phyloP scores from a whole-genome alignment of 2,888 invertebrate genomes.

The Euproctis similis region DNA sequence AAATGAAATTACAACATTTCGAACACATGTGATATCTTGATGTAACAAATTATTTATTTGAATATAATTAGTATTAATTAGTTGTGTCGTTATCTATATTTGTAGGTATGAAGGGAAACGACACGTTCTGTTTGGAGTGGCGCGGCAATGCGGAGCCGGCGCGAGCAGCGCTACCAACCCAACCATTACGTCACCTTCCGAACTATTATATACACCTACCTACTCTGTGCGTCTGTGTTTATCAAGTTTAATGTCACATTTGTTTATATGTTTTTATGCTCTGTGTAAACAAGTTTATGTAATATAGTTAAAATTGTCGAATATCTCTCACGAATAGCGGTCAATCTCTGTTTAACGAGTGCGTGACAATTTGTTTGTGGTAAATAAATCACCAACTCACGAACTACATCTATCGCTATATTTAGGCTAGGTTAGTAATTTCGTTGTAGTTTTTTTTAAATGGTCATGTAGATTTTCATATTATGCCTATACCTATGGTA shows the following conservation, averaged over 20 bases:
- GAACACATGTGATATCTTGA: too few relatives aligned
- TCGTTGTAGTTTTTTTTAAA: too few relatives aligned
- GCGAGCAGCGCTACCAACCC: too few relatives aligned
- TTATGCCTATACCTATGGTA: too few relatives aligned
- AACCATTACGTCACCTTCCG: conserved; percentile 14
- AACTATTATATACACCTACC: conserved; percentile 18
- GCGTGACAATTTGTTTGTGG: conserved; percentile 14
- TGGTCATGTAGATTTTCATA: too few relatives aligned
- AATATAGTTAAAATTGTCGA: conserved; percentile 15
- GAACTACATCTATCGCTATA: conserved; percentile 9
- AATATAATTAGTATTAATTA: too few relatives aligned
- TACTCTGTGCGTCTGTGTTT: conserved; percentile 17
- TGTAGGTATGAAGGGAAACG: too few relatives aligned
- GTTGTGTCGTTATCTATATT: too few relatives aligned
- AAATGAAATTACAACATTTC: too few relatives aligned
- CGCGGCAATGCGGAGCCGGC: too few relatives aligned
- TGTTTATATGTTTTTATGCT: conserved; percentile 32
- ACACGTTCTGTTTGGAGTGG: conserved; percentile 9
- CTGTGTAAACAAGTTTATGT: conserved; percentile 24
- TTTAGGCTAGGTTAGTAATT: too few relatives aligned
- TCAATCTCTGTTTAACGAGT: conserved; percentile 25
- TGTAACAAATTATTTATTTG: too few relatives aligned
- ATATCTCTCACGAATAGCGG: conserved; percentile 21
- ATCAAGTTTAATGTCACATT: conserved; percentile 39
- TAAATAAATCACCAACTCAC: conserved; percentile 19